Conservation (phyloP, 2,797 vertebrate species). For the Chaetodon trifasciatus region DNA sequence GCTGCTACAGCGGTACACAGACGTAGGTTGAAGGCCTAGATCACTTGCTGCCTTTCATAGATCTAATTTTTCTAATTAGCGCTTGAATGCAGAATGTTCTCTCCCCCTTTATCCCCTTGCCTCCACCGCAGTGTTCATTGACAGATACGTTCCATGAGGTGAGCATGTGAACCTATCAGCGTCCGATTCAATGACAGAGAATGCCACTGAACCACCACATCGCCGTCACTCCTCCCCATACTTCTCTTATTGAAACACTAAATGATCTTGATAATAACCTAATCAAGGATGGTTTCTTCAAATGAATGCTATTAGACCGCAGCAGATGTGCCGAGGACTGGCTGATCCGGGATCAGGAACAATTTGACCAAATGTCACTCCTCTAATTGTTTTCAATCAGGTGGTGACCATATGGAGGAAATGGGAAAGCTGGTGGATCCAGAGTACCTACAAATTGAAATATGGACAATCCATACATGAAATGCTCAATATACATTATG, state of each 20-base stretch:
- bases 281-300: conserved; percentile 86
- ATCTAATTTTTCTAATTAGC: conserved; percentile 99
- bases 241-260: conserved; percentile 82
- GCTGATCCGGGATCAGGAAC: conserved; percentile 48
- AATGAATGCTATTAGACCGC: conserved; percentile 49
- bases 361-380: conserved; percentile 38
- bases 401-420: conserved; percentile 32
- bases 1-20: conserved; percentile 77
- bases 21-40: conserved; percentile 92
- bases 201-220: conserved; percentile 35
- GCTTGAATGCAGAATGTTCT: conserved; percentile 89
- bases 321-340: conserved; percentile 41
- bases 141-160: conserved; percentile 85
- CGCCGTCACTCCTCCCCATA: conserved; percentile 34
- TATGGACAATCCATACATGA: conserved; percentile 40
- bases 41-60: conserved; percentile 93
- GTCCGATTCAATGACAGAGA: conserved; percentile 68
- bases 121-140: conserved; percentile 81
- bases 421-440: conserved; percentile 25
- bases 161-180: conserved; percentile 88
- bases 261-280: conserved; percentile 81
- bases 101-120: conserved; percentile 70
- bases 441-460: conserved; percentile 44
- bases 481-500: conserved; percentile 5
- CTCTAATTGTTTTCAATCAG: conserved; percentile 62